Conservation (phyloP, 1,140 invertebrate species). For the Archivesica marissinica region DNA sequence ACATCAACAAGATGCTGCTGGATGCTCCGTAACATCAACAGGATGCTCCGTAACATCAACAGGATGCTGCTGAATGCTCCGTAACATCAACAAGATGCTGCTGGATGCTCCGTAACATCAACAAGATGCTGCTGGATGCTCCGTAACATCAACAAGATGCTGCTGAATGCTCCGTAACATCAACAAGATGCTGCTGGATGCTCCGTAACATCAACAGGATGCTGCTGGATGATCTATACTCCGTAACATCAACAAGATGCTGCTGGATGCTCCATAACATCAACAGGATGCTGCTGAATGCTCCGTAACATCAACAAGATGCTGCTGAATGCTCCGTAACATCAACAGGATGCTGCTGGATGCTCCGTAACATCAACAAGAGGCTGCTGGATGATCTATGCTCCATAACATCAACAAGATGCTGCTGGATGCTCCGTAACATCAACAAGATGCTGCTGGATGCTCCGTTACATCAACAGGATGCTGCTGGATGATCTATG, state of each 20-base stretch:
- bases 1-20: background rate
- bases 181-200: too few species aligned
- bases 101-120: background rate
- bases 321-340: too few species aligned
- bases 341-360: constrained; percentile 27
- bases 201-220: constrained; percentile 51
- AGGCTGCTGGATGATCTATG: background rate
- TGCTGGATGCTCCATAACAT: constrained; percentile 1
- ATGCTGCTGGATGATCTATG: constrained; percentile 7
- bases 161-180: too few species aligned
- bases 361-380: background rate
- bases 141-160: constrained; percentile 3
- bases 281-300: too few species aligned
- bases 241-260: background rate
- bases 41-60: too few species aligned
- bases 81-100: constrained; percentile 44
- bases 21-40: constrained; percentile 9
- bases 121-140: constrained; percentile 1
- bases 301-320: too few species aligned
- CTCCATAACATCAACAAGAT: constrained; percentile 5
- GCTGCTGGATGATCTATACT: background rate
- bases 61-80: too few species aligned
- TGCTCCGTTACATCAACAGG: constrained; percentile 48
- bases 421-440: too few species aligned
- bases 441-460: too few species aligned